Percentiles rank a stretch among this genome's conserved stretches.
Evolutionary conservation across 2,113 vertebrate genomes (phyloP).

Genomic region (Lagopus leucura): DNA sequence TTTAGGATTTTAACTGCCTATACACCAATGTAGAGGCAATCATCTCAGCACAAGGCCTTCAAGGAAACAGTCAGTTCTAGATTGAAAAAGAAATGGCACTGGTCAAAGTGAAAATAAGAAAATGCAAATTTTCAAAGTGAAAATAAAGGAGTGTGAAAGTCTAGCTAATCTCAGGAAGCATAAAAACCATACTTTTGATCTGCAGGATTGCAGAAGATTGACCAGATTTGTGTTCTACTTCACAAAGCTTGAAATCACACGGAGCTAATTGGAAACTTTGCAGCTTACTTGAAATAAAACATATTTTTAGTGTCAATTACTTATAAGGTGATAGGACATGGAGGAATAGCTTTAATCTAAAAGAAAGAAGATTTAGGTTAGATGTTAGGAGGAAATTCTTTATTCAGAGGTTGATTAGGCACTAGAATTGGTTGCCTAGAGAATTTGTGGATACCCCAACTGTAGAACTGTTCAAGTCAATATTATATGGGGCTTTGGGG

Average conservation of each 20-base stretch:
- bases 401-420: neutral
- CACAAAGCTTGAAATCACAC: neutral
- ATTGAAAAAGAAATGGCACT: neutral
- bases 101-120: neutral
- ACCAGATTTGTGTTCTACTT: neutral
- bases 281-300: neutral
- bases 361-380: neutral
- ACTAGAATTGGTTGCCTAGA: neutral
- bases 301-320: neutral
- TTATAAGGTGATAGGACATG: neutral
- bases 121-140: neutral
- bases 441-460: neutral
- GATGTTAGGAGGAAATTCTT: neutral
- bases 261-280: neutral
- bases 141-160: neutral
- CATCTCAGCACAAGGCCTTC: neutral
- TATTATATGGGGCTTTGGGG: no score
- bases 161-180: neutral
- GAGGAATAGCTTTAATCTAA: neutral
- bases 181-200: rapidly evolving
- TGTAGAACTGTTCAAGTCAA: neutral
- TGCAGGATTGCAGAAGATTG: neutral
- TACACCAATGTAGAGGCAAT: neutral
- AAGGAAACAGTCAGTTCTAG: neutral
- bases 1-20: rapidly evolving